A percentile compares a stretch with the other conserved stretches of the same genome.
Conservation (phyloP, 2,113 vertebrate species). For the Corythornis vintsioides region DNA sequence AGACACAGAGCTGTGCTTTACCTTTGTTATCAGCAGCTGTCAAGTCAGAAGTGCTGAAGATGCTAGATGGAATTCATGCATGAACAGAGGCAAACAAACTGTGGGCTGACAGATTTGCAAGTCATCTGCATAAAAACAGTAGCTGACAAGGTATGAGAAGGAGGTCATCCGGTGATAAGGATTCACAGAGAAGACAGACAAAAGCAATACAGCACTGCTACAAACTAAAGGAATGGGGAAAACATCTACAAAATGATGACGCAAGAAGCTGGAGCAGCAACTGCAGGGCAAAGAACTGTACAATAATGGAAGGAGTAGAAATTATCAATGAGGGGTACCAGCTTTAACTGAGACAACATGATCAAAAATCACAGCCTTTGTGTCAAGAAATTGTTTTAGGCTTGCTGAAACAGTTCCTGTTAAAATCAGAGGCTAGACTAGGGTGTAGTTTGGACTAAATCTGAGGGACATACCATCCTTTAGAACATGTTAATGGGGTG, state of each 20-base stretch:
- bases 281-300: not conserved
- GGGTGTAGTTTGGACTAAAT: not conserved
- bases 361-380: too few species aligned
- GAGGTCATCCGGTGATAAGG: not conserved
- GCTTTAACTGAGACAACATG: not conserved
- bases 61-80: not conserved
- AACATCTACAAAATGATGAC: not conserved
- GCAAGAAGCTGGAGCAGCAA: not conserved
- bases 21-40: conserved; percentile 44
- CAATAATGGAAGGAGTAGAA: not conserved
- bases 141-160: not conserved
- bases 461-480: not conserved
- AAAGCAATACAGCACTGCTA: not conserved
- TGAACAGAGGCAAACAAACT: not conserved
- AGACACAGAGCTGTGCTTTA: conserved; percentile 3
- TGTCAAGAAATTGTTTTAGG: not conserved
- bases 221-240: not conserved
- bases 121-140: conserved; percentile 22
- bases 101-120: not conserved
- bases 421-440: not conserved
- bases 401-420: not conserved
- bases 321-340: not conserved
- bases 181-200: not conserved
- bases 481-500: not conserved
- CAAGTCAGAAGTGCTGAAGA: conserved; percentile 2